Evolutionary conservation across 2,797 vertebrate species (phyloP).

Genomic region (Chelonia mydas): DNA sequence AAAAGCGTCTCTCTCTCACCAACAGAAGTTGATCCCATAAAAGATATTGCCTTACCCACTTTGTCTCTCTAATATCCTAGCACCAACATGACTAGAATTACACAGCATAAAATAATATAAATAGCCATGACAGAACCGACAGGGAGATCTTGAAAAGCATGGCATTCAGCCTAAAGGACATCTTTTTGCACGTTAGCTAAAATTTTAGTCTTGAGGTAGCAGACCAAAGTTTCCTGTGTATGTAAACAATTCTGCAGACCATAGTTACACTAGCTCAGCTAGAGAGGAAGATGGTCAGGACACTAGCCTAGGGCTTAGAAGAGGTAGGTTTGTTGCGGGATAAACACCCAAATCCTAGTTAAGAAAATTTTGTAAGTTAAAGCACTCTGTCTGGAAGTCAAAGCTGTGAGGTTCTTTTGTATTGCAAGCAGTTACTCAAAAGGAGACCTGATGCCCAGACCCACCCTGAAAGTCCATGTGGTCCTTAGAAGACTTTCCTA

Average conservation of each 20-base stretch:
- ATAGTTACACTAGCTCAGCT: background rate
- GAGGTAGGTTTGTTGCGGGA: background rate
- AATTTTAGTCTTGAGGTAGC: background rate
- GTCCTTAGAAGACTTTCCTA: background rate
- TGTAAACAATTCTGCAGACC: background rate
- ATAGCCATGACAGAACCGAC: too few species aligned
- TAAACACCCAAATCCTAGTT: background rate
- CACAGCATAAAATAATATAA: too few species aligned
- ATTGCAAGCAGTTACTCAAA: background rate
- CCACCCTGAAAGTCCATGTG: constrained; percentile 4
- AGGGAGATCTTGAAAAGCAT: background rate
- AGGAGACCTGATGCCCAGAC: background rate
- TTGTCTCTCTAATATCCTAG: too few species aligned
- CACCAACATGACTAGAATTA: too few species aligned
- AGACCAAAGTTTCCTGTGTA: background rate
- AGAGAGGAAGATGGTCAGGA: constrained; percentile 41
- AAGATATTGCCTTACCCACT: too few species aligned
- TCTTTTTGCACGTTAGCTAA: background rate
- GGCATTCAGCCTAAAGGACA: background rate
- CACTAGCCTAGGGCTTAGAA: background rate
- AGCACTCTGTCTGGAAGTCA: constrained; percentile 18
- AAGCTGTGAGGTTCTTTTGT: background rate
- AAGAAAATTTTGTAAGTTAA: constrained; percentile 42
- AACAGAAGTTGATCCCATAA: too few species aligned
- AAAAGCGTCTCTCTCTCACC: too few species aligned